Base-by-base conservation (phyloP, 2,113 vertebrate species). In the Sterrhoptilus dennistouni region DNA sequence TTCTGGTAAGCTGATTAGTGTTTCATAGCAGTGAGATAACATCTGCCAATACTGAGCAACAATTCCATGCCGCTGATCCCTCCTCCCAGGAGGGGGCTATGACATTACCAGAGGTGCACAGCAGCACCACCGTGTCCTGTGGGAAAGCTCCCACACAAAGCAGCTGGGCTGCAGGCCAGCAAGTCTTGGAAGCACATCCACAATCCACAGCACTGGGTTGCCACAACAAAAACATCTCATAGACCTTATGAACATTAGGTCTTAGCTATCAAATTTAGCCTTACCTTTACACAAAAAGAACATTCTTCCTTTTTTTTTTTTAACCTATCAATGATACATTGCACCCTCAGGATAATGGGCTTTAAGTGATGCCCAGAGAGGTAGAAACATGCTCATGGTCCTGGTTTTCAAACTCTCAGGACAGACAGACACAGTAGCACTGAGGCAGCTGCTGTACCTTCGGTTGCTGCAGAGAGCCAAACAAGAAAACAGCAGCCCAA, bases 1-100 rank as follows among this genome's bases (percentile, higher is more conserved):
- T 95, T 72, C 90, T 57, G 87, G 83, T 94, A 86, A 92, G 89
- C 80, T 81, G 91, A 96, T 97, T 89, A 93, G 86, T 15, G 13
- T 92, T 90, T 95, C 91, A 89, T 60, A 78, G 92, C 53, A 82
- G 83, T 44, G 56, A 93, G 95, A 93, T 96, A 94, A 64, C 88
- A 96, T 96, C 96, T 94, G 89, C 92, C 88, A 89, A 68, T 40
- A 89, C 64, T 4, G 47, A 94, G 93, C 85, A 95, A 96, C 96
- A 95, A 89, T 93, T 94, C 96, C 95, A 95, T 75, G 65, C 83
- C 0, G 2, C 90, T 72, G 92, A 83, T 84, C 23, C 12, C 90
- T 90, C 87, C 83, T 94, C 92, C 92, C 82, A 33, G 68, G 71
- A 94, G 79, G 60, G 60, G 60, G 83, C 90, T 92, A 86, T 84